Base-by-base conservation (phyloP, 2,113 vertebrate genomes). In the Sebastes fasciatus region DNA sequence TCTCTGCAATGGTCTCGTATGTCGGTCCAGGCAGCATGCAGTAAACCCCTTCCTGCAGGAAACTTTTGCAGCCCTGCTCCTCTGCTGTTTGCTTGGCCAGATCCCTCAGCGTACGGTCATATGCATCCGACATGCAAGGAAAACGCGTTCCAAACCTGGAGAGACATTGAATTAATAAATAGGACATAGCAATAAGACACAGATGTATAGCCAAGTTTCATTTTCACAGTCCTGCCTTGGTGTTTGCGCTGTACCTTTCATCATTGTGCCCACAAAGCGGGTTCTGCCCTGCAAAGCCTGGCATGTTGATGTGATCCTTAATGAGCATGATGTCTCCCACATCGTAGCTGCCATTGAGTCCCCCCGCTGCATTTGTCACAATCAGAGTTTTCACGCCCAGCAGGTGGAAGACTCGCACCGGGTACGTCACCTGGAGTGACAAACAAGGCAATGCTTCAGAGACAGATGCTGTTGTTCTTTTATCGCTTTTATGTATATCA, bases 271-370 rank as follows among this genome's bases (percentile, higher is more conserved):
- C 96, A 84, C 92, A 90, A 46, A 96, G 90, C 1, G 96, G 95
- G 84, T 91, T 96, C 67, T 94, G 91, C 8, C 96, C 96, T 6
- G 93, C 92, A 49, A 96, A 94, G 46, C 96, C 96, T 0, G 95
- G 96, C 82, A 96, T 71, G 89, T 96, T 96, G 82, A 96, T 94
- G 82, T 96, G 96, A 77, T 96, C 96, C 71, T 93, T 96, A 76
- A 96, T 96, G 62, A 96, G 49, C 96, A 96, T 96, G 86, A 96
- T 93, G 89, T 96, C 96, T 0, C 95, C 96, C 71, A 95, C 93
- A 0, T 77, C 79, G 80, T 90, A 96, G 21, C 46, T 57, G 12
- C 52, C 40, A 58, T 94, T 95, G 65, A 96, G 83, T 0, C 95
- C 96, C 2, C 96, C 95, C 0, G 95, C 94, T 23, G 96, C 96